These are phyloP conservation scores for Eilema griseolum DNA, from an alignment of 2,888 invertebrate genomes.

Conservation along the genomic window DNA sequence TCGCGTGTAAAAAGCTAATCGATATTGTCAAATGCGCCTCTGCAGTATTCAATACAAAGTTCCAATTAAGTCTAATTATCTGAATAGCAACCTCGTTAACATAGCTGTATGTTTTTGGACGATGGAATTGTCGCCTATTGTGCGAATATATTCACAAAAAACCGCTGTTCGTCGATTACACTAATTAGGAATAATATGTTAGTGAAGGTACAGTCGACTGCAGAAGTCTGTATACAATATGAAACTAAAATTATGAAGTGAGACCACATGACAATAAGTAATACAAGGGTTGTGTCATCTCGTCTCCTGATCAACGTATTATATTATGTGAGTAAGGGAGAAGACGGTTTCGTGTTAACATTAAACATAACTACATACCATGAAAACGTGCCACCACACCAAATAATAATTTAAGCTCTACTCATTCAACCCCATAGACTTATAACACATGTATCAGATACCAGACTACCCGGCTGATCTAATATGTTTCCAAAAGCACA, in stretches of 20 bases:
- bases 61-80: conserved; percentile 46
- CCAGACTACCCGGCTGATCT: no score
- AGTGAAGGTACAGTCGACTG: neutral
- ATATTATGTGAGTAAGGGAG: neutral
- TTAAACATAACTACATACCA: neutral
- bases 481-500: no score
- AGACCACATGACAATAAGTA: no score
- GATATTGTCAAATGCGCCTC: conserved; percentile 31
- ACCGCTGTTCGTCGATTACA: conserved; percentile 36
- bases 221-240: no score
- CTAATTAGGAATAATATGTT: conserved; percentile 35
- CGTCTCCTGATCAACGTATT: neutral
- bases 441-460: no score
- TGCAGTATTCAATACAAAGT: conserved; percentile 44
- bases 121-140: conserved; percentile 36
- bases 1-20: conserved; percentile 11
- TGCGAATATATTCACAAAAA: conserved; percentile 38
- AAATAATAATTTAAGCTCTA: no score
- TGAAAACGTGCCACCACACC: no score
- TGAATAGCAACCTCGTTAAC: conserved; percentile 42
- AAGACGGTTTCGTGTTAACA: neutral
- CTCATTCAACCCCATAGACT: no score
- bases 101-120: conserved; percentile 31
- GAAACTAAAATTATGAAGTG: no score
- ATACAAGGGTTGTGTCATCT: neutral